A percentile compares a stretch with the other conserved stretches of the same genome.
phyloP scores from a whole-genome alignment of 2,797 vertebrate genomes.

The Austrolebias charrua region DNA sequence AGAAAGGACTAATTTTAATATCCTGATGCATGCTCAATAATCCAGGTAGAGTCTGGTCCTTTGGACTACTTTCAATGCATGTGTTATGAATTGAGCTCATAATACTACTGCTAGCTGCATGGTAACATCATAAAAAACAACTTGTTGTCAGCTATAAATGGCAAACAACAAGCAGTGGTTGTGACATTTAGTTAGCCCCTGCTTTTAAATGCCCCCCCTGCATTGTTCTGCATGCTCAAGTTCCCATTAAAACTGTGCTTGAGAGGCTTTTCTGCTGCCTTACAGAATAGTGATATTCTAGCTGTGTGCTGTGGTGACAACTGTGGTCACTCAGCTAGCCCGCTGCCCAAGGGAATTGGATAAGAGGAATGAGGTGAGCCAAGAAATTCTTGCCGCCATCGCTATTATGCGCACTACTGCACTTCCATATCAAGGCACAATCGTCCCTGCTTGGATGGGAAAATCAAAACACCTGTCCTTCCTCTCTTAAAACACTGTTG shows the following conservation, averaged over 20 bases:
- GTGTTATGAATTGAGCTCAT: slow-evolving; percentile 5
- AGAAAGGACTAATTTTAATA: slow-evolving; percentile 22
- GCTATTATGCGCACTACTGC: slow-evolving; percentile 25
- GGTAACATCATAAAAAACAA: slow-evolving; percentile 13
- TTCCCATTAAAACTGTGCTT: slow-evolving; percentile 27
- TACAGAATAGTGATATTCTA: slow-evolving; percentile 31
- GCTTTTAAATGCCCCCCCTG: slow-evolving; percentile 21
- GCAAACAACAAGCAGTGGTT: slow-evolving; percentile 23
- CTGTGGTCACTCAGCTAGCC: slow-evolving; percentile 33
- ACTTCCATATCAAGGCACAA: slow-evolving; percentile 61
- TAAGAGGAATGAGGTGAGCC: slow-evolving; percentile 48
- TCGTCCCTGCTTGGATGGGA: slow-evolving; percentile 34
- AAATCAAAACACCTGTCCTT: slow-evolving; percentile 7
- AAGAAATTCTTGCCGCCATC: slow-evolving; percentile 49
- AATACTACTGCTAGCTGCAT: background rate
- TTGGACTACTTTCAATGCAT: slow-evolving; percentile 16
- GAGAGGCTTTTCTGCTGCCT: slow-evolving; percentile 31
- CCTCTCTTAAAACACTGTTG: slow-evolving; percentile 19
- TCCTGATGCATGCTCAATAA: too few species aligned
- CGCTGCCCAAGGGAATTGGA: slow-evolving; percentile 52
- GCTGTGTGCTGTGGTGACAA: slow-evolving; percentile 48
- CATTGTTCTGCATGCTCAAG: slow-evolving; percentile 5
- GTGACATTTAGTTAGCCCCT: slow-evolving; percentile 23
- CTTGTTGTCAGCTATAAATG: slow-evolving; percentile 21
- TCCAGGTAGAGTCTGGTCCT: too few species aligned